Evolutionary conservation across 2,797 vertebrate species (phyloP), one percentile per base, ranked within the genome.

Genomic region (Distichodus sexfasciatus): DNA sequence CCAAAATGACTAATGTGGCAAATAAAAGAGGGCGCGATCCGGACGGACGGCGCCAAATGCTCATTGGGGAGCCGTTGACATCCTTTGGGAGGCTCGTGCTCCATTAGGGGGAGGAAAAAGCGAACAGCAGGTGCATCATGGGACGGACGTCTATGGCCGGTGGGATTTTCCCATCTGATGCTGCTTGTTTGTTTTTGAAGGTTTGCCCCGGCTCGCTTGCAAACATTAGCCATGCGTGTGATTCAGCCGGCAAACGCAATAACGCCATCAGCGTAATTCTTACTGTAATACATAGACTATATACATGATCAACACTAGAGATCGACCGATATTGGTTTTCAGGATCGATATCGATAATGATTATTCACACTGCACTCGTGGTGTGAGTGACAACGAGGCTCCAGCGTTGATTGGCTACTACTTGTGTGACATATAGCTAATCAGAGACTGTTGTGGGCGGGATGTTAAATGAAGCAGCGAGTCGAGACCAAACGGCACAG

Each of bases 21-120:
- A 79, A 87, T 84, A 86, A 82, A 82, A 28, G 72, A 78, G 76
- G 80, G 78, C 29, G 81, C 65, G 74, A 24, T 60, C 59, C 40
- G 48, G 41, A n/a, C 53, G 31, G 23, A 36, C 29, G 29, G 50
- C 41, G 58, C 50, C 46, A 12, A 54, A 40, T 48, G n/a, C 66
- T 69, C 33, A 48, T 26, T 44, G 50, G 24, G 33, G 66, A 36
- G 17, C 1, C 36, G 21, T 19, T 43, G 29, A 21, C 17, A 36
- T 46, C 28, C 44, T 38, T 57, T 9, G n/a, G 35, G 41, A 19
- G 17, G 11, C 12, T 24, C 15, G 17, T 50, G 11, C 50, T 43
- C 62, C 21, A 41, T 11, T 44, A 8, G 53, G 61, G 36, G 19
- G 29, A n/a, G n/a, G n/a, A n/a, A n/a, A n/a, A n/a, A n/a, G 14